Evolutionary conservation across 35 echinoderm and acorn worm species (phyloP).

Genomic region (Chiridota heheva): DNA sequence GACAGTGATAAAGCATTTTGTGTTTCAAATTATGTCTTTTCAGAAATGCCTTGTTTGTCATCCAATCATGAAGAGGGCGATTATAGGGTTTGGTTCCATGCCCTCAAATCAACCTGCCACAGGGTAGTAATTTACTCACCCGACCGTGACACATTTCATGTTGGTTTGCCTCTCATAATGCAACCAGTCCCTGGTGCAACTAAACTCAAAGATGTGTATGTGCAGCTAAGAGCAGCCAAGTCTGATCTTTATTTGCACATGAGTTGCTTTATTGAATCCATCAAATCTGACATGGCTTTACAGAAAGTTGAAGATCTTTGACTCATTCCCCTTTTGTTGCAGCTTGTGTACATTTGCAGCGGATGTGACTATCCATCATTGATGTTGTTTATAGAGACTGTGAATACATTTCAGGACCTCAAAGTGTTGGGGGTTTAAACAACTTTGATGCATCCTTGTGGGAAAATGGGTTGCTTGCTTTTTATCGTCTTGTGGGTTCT

Average conservation of each 20-base stretch:
- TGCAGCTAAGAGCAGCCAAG: slow-evolving; percentile 17
- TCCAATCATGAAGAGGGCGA: slow-evolving; percentile 22
- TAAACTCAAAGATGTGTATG: background rate
- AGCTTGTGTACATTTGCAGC: background rate
- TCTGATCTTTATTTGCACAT: slow-evolving; percentile 15
- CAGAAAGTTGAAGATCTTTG: background rate
- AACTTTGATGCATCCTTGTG: background rate
- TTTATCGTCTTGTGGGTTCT: slow-evolving; percentile 36
- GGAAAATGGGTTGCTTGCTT: slow-evolving; percentile 17
- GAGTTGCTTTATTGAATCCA: background rate
- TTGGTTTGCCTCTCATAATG: slow-evolving; percentile 33
- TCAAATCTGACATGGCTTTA: slow-evolving; percentile 11
- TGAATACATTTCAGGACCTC: slow-evolving; percentile 27
- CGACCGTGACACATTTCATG: slow-evolving; percentile 15
- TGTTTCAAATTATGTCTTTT: background rate
- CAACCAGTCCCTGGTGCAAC: background rate
- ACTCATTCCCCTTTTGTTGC: background rate
- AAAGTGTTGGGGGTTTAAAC: background rate
- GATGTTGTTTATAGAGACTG: slow-evolving; percentile 9
- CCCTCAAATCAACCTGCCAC: background rate
- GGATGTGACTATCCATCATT: slow-evolving; percentile 49
- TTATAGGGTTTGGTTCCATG: slow-evolving; percentile 33
- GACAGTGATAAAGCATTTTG: slow-evolving; percentile 26
- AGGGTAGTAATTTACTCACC: slow-evolving; percentile 21
- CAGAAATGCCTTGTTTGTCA: background rate